Percentiles rank a stretch among this genome's conserved stretches.
Evolutionary conservation across 2,113 vertebrate genomes (phyloP).

Genomic region (Gyps fulvus): DNA sequence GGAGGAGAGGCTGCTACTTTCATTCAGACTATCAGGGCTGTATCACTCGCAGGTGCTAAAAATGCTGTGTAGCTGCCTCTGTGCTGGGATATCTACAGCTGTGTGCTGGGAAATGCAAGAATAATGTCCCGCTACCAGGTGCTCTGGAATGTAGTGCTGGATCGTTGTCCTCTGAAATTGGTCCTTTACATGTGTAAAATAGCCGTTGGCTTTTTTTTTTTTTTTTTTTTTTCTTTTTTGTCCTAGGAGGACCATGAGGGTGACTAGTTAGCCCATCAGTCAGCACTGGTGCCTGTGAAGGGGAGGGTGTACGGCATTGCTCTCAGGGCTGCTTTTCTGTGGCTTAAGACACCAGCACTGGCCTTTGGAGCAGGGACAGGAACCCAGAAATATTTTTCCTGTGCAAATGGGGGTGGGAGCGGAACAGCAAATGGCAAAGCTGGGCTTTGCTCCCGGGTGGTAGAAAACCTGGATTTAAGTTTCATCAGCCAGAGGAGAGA

Average conservation of each 20-base stretch:
- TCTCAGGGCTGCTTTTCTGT: not conserved
- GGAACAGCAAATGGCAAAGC: not conserved
- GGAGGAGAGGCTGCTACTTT: not conserved
- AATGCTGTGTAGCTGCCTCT: not conserved
- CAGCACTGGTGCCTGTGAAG: not conserved
- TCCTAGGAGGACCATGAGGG: not conserved
- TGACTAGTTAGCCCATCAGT: not conserved
- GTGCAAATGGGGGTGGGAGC: not conserved
- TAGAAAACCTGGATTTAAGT: not conserved
- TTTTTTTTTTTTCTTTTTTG: too few species aligned
- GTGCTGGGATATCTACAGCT: rapidly evolving
- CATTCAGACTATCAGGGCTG: not conserved
- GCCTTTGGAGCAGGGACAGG: not conserved
- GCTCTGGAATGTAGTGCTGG: not conserved
- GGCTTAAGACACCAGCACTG: too few species aligned
- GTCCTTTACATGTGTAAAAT: not conserved
- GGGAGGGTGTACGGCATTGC: too few species aligned
- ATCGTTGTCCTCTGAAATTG: not conserved
- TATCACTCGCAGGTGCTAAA: not conserved
- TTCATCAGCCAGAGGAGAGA: not conserved
- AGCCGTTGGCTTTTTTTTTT: too few species aligned
- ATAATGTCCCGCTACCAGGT: not conserved
- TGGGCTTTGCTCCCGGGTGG: not conserved
- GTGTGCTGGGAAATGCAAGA: not conserved
- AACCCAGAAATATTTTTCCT: not conserved